Conservation (phyloP, 2,888 invertebrate species). For the Papilio demoleus region DNA sequence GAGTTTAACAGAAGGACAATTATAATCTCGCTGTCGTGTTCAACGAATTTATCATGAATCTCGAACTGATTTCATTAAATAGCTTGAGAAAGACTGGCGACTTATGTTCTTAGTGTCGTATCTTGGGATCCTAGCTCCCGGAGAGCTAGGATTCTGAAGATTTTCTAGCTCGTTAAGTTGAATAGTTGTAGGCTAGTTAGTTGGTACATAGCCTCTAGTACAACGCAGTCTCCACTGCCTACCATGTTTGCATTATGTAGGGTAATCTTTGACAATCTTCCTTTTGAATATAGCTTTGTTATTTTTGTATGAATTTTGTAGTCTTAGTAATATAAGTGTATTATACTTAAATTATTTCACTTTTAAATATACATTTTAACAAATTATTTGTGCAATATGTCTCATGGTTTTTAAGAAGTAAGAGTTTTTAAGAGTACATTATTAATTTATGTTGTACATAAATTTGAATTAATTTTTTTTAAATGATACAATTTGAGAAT, state of each 20-base stretch:
- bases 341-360: neutral
- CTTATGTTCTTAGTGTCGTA: neutral
- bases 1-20: constrained; percentile 20
- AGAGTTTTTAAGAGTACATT: too few species aligned
- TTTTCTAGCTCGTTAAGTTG: constrained; percentile 4
- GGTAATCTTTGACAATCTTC: constrained; percentile 11
- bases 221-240: neutral
- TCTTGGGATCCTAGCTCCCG: neutral
- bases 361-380: neutral
- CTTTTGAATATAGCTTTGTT: constrained; percentile 19
- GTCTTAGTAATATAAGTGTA: neutral
- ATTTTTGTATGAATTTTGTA: constrained; percentile 21
- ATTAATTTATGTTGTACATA: constrained; percentile 3
- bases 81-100: constrained; percentile 12
- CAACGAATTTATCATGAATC: constrained; percentile 23
- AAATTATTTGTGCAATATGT: constrained; percentile 5
- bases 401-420: too few species aligned
- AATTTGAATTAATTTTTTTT: neutral
- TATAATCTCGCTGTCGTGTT: constrained; percentile 15
- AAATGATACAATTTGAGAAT: neutral
- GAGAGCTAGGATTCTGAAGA: neutral
- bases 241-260: constrained; percentile 8
- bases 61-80: neutral
- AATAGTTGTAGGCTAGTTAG: constrained; percentile 20
- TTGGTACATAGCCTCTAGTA: constrained; percentile 13